phyloP scores from a whole-genome alignment of 1,140 invertebrate genomes.

The Drosophila subobscura region DNA sequence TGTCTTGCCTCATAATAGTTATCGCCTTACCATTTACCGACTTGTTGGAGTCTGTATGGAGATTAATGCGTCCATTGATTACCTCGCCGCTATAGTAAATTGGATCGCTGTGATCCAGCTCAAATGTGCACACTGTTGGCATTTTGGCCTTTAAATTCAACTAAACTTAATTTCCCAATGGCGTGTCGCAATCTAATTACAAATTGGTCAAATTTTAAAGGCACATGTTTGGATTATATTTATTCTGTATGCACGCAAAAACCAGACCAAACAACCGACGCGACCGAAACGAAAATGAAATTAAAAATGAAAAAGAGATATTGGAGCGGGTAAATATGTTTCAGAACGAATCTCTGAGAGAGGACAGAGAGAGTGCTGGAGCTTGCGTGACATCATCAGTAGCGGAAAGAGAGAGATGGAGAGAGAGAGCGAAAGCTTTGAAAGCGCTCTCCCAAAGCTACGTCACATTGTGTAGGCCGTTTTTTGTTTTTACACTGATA shows the following conservation, averaged over 20 bases:
- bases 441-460: conserved; percentile 4
- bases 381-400: conserved; percentile 57
- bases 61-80: conserved; percentile 59
- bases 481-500: conserved; percentile 13
- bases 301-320: conserved; percentile 8
- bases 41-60: conserved; percentile 56
- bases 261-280: conserved; percentile 2
- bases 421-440: conserved; percentile 14
- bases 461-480: neutral
- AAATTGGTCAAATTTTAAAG: neutral
- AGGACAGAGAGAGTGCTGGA: neutral
- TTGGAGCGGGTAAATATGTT: too few relatives aligned
- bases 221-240: conserved; percentile 6
- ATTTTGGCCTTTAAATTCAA: conserved; percentile 24
- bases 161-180: neutral
- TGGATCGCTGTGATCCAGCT: conserved; percentile 61
- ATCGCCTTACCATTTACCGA: conserved; percentile 57
- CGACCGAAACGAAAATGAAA: conserved; percentile 3
- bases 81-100: conserved; percentile 73
- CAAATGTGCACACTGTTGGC: conserved; percentile 59
- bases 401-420: neutral
- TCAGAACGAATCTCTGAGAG: neutral
- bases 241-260: neutral
- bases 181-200: too few relatives aligned
- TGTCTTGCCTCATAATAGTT: neutral